Conservation (phyloP, 2,113 vertebrate genomes). For the Elgaria multicarinata region DNA sequence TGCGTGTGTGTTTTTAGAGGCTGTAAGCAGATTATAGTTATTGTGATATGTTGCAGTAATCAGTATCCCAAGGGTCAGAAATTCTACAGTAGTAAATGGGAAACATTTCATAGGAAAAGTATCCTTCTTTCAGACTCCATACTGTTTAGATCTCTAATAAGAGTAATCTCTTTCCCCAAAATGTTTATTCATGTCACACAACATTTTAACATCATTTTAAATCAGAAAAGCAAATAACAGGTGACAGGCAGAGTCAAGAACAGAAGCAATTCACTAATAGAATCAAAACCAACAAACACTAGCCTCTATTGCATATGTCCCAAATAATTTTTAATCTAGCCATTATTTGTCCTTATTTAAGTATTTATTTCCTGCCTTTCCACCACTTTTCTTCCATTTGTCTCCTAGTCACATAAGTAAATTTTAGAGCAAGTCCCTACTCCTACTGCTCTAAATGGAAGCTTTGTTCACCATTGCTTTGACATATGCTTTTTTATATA, state of each 20-base stretch:
- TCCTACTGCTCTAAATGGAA: neutral
- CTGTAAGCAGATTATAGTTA: slow-evolving; percentile 1
- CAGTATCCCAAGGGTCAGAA: neutral
- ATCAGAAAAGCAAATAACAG: neutral
- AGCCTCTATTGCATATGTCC: neutral
- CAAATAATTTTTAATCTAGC: neutral
- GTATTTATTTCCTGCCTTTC: neutral
- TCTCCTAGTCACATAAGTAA: neutral
- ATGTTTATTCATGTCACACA: neutral
- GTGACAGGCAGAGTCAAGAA: neutral
- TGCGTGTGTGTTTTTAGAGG: neutral
- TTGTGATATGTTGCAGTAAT: neutral
- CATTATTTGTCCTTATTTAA: neutral
- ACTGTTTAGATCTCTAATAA: neutral
- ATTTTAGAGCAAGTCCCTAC: neutral
- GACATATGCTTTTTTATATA: neutral
- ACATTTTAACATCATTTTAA: slow-evolving; percentile 1
- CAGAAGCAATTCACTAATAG: neutral
- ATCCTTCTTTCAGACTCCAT: neutral
- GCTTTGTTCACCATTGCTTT: neutral
- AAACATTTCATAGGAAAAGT: neutral
- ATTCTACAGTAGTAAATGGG: neutral
- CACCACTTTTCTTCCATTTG: neutral
- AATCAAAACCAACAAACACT: neutral
- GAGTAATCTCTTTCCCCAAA: neutral